Base-by-base conservation (phyloP, 2,888 invertebrate genomes). In the Cephus sareptanus region DNA sequence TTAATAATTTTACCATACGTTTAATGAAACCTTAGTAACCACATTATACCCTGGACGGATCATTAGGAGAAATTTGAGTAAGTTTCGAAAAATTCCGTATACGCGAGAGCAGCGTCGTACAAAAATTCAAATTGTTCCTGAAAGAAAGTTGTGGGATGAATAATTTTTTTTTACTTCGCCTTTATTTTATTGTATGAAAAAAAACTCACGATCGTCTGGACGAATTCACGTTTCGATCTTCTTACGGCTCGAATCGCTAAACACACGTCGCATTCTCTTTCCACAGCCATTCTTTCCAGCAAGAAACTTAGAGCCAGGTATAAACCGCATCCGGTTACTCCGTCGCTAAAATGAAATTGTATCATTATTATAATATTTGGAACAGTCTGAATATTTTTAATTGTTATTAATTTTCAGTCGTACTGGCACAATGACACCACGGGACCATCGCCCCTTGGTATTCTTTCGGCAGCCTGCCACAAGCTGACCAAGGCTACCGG, bases 181-280 rank as follows among this genome's bases (percentile, higher is more conserved):
- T 40, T 15, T 40, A 23, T 40, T 40, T 23, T 23, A 23, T 40
- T 40, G 1, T 1, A 40, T 40, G 40, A 40, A 40, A 40, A 40
- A 40, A 40, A 23, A 4, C 82, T 85, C 86, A 92, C 92, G 84
- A 88, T 71, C 15, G 89, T 83, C 40, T 83, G 84, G 15, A 92
- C 85, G 82, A 92, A 92, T 79, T 92, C 89, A 69, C 89, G 88
- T 75, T 93, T 89, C 69, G 91, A 92, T 79, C 90, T 90, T 77
- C 93, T 87, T n/a, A 93, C 87, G 31, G 87, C 90, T 75, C 92
- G 87, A 13, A 93, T 92, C 3, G 92, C 92, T 77, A 92, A 89
- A 78, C 92, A 92, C 33, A 93, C 92, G 81, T 93, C 93, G 80
- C 93, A 92, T 78, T 91, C 89, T 69, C 92, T 92, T 84, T 93